These are phyloP conservation scores for Zosterops japonicus DNA, from an alignment of 2,113 vertebrate species.

Conservation along the genomic window DNA sequence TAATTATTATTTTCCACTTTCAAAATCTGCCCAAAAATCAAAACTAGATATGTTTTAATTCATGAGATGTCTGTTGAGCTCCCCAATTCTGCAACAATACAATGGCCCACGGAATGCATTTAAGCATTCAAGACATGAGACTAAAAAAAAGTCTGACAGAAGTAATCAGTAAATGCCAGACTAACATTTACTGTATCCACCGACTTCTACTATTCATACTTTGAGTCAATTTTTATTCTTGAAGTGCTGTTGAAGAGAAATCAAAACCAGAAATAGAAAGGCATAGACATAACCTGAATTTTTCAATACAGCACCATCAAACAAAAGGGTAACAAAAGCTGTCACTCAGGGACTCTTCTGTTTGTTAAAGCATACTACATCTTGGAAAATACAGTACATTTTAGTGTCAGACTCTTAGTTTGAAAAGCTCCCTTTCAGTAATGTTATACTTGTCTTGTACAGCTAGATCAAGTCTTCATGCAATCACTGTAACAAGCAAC, in stretches of 20 bases:
- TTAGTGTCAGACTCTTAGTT: constrained; percentile 64
- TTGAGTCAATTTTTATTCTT: constrained; percentile 53
- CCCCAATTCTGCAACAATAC: constrained; percentile 40
- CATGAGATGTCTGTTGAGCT: background rate
- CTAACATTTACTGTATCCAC: constrained; percentile 53
- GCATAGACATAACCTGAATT: constrained; percentile 69
- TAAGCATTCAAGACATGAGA: background rate
- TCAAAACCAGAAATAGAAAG: constrained; percentile 57
- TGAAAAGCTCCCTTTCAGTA: constrained; percentile 67
- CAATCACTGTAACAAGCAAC: constrained; percentile 64
- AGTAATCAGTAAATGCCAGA: constrained; percentile 58
- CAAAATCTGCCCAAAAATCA: background rate
- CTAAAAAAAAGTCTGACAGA: constrained; percentile 18
- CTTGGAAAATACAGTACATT: constrained; percentile 53
- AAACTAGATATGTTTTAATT: background rate
- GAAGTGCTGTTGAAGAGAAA: constrained; percentile 55
- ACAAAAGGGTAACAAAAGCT: constrained; percentile 72
- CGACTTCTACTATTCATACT: constrained; percentile 46
- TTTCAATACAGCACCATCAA: constrained; percentile 63
- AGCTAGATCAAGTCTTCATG: constrained; percentile 55
- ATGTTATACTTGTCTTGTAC: constrained; percentile 68
- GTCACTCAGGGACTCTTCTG: constrained; percentile 69
- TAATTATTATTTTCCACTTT: background rate
- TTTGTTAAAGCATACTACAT: constrained; percentile 56
- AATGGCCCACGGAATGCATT: background rate